Conservation (phyloP, 2,797 vertebrate genomes). For the Acanthurus lineatus region DNA sequence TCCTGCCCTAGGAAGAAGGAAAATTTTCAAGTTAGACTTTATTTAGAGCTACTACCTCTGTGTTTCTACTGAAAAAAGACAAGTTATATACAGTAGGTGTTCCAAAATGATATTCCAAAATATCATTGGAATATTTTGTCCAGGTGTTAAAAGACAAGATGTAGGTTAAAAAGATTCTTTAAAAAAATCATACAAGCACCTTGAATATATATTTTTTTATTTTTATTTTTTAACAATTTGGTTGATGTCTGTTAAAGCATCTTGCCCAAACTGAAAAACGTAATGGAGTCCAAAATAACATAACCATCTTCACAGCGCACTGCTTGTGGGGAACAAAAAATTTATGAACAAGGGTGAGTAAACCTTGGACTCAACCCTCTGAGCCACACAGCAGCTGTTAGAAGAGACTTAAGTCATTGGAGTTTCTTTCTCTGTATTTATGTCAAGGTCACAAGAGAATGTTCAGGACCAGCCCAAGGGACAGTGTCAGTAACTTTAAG, state of each 20-base stretch:
- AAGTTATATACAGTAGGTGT: neutral
- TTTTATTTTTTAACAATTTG: neutral
- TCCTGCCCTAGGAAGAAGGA: conserved; percentile 78
- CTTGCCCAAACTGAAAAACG: too few relatives aligned
- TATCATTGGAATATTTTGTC: neutral
- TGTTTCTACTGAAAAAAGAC: neutral
- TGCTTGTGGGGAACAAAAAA: neutral
- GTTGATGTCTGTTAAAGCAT: too few relatives aligned
- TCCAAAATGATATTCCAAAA: neutral
- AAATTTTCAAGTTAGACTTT: neutral
- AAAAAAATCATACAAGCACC: too few relatives aligned
- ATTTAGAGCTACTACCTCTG: neutral
- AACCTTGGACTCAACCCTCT: conserved; percentile 30
- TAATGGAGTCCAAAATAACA: too few relatives aligned
- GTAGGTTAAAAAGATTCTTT: neutral
- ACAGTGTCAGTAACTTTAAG: conserved; percentile 34
- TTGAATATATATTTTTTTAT: too few relatives aligned
- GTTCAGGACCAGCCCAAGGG: conserved; percentile 24
- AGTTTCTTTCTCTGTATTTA: conserved; percentile 39
- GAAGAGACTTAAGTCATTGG: conserved; percentile 37
- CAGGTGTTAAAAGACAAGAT: neutral
- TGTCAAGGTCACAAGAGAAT: conserved; percentile 64
- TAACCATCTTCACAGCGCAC: neutral
- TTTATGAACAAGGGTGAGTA: conserved; percentile 3
- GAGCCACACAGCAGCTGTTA: conserved; percentile 12